phyloP scores from a whole-genome alignment of 2,797 vertebrate genomes.

The Champsocephalus esox region DNA sequence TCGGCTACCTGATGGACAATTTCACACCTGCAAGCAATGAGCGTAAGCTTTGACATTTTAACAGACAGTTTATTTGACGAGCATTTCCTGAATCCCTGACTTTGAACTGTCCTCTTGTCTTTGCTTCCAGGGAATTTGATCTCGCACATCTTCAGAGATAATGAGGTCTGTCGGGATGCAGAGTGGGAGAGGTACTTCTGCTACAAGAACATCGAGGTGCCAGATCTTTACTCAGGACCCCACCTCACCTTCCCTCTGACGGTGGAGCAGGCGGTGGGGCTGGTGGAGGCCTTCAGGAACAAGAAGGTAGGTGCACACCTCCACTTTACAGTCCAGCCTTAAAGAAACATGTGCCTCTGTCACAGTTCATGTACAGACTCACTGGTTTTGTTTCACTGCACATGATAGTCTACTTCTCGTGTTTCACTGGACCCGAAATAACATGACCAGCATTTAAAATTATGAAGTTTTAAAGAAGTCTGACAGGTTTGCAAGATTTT shows the following conservation, averaged over 20 bases:
- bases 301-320: conserved; percentile 87
- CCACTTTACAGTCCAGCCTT: background rate
- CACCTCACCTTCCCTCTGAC: conserved; percentile 92
- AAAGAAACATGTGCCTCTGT: background rate
- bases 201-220: conserved; percentile 89
- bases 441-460: background rate
- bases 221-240: conserved; percentile 90
- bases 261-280: conserved; percentile 86
- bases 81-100: background rate
- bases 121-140: conserved; percentile 89
- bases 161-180: conserved; percentile 83
- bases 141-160: conserved; percentile 90
- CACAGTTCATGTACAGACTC: background rate
- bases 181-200: conserved; percentile 88
- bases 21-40: conserved; percentile 91
- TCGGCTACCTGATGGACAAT: conserved; percentile 94
- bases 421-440: background rate
- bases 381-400: background rate
- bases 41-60: conserved; percentile 81
- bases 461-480: background rate
- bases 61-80: background rate
- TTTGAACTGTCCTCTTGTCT: background rate
- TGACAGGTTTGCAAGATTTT: too few relatives aligned
- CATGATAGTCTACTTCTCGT: background rate
- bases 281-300: conserved; percentile 94